phyloP scores from a whole-genome alignment of 2,888 invertebrate genomes.

The Empis livida region DNA sequence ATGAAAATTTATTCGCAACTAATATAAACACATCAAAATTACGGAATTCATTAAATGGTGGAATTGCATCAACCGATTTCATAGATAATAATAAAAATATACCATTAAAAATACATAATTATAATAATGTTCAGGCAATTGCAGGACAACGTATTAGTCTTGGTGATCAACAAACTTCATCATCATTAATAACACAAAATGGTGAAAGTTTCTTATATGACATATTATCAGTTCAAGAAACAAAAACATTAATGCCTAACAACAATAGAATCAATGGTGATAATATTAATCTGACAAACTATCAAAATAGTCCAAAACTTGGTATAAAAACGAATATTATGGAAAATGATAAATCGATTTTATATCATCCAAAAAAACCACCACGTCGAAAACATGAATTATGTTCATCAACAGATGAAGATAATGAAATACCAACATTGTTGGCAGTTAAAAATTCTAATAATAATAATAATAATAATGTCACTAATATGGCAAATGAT shows the following conservation, averaged over 20 bases:
- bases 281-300: conserved; percentile 7
- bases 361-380: conserved; percentile 25
- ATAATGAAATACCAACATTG: neutral
- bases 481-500: neutral
- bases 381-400: conserved; percentile 23
- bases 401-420: conserved; percentile 7
- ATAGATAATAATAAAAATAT: conserved; percentile 2
- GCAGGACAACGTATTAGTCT: conserved; percentile 56
- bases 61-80: conserved; percentile 1
- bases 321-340: conserved; percentile 3
- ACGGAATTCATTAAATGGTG: conserved; percentile 11
- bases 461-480: neutral
- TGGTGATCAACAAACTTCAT: conserved; percentile 36
- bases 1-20: conserved; percentile 34
- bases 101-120: conserved; percentile 18
- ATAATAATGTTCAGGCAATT: conserved; percentile 47
- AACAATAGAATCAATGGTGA: conserved; percentile 1
- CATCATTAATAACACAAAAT: conserved; percentile 26
- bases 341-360: neutral
- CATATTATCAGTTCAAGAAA: no score
- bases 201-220: conserved; percentile 27
- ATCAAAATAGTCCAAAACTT: conserved; percentile 11
- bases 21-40: conserved; percentile 24
- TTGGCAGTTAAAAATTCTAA: neutral
- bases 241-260: no score